phyloP scores from a whole-genome alignment of 2,113 vertebrate species.

The Neolamprologus fasciatus region DNA sequence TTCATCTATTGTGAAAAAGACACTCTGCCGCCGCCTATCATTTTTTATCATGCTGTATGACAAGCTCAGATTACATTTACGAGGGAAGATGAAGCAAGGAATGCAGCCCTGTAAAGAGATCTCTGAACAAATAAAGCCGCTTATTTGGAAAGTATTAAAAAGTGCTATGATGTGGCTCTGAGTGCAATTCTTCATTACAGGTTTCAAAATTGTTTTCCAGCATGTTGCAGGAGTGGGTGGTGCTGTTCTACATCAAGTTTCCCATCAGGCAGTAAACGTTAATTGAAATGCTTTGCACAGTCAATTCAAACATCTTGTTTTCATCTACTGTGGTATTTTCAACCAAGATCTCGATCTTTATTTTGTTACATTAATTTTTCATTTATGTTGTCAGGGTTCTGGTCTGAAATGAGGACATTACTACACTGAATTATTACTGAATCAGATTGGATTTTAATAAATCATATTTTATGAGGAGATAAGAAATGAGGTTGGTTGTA shows the following conservation, averaged over 20 bases:
- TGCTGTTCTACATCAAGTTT: neutral
- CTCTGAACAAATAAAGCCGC: neutral
- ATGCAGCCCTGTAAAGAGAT: neutral
- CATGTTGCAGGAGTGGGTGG: neutral
- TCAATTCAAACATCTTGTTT: conserved; percentile 1
- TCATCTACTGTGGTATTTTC: neutral
- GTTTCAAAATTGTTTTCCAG: neutral
- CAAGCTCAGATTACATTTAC: neutral
- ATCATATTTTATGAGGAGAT: neutral
- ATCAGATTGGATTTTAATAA: neutral
- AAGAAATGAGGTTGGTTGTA: neutral
- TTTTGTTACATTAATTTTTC: conserved; percentile 17
- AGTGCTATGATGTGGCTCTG: neutral
- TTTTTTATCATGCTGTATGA: neutral
- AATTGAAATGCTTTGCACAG: conserved; percentile 10
- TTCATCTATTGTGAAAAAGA: neutral
- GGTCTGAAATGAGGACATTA: neutral
- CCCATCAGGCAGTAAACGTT: conserved; percentile 8
- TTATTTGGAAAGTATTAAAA: conserved; percentile 2
- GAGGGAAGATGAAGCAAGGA: neutral
- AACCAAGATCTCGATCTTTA: neutral
- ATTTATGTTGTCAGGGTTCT: neutral
- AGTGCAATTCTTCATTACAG: neutral
- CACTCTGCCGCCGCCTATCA: neutral
- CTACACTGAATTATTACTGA: neutral